These are phyloP conservation scores for Salpingus planirostris DNA, from an alignment of 2,888 invertebrate genomes.

Conservation along the genomic window DNA sequence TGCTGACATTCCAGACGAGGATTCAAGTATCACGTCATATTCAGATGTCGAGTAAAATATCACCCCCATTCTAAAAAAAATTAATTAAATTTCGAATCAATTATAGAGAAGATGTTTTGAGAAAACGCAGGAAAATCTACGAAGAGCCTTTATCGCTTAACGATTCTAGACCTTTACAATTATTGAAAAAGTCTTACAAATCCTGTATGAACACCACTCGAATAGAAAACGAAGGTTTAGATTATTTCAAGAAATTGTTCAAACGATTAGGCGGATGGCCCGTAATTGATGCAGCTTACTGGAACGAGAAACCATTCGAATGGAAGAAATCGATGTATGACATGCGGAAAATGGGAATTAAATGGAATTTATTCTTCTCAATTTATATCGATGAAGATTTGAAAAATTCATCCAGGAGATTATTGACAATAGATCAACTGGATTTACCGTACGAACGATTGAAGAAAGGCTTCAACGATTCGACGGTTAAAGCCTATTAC, in stretches of 20 bases:
- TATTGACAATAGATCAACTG: slow-evolving; percentile 16
- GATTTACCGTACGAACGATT: slow-evolving; percentile 10
- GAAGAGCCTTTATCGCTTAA: slow-evolving; percentile 15
- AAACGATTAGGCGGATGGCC: slow-evolving; percentile 25
- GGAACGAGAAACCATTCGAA: slow-evolving; percentile 20
- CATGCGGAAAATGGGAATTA: slow-evolving; percentile 13
- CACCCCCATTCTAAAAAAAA: too few species aligned
- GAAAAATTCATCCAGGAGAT: slow-evolving; percentile 7
- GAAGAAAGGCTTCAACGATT: slow-evolving; percentile 12
- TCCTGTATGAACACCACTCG: slow-evolving; percentile 20
- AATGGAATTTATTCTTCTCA: slow-evolving; percentile 15
- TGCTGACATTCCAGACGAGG: slow-evolving; percentile 6
- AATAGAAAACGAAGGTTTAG: slow-evolving; percentile 12
- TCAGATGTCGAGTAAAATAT: background rate
- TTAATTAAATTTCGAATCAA: background rate
- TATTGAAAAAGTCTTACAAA: slow-evolving; percentile 36
- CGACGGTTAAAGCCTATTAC: slow-evolving; percentile 11
- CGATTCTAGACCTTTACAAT: slow-evolving; percentile 38
- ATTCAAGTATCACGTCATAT: background rate
- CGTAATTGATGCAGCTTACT: slow-evolving; percentile 17
- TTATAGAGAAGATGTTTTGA: too few species aligned
- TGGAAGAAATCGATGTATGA: slow-evolving; percentile 17
- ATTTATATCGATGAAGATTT: slow-evolving; percentile 9
- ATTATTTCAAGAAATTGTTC: slow-evolving; percentile 12
- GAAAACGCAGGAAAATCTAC: slow-evolving; percentile 45